A percentile compares a stretch with the other conserved stretches of the same genome.
These are phyloP conservation scores for Morinoia aosen DNA, from an alignment of 2,888 invertebrate genomes.

Conservation along the genomic window DNA sequence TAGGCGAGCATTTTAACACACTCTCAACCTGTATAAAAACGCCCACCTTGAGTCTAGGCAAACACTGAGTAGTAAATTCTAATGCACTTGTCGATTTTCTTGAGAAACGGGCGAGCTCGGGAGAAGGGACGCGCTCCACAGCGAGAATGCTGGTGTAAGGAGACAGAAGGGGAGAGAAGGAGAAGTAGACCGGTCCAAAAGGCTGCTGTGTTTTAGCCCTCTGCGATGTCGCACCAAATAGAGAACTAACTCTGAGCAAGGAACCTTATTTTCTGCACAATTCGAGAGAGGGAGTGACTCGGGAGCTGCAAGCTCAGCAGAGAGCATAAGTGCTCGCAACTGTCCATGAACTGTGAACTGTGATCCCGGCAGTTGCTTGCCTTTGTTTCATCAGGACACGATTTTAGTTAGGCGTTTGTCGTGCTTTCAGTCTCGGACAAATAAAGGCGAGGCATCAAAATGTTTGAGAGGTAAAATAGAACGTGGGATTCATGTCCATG, in stretches of 20 bases:
- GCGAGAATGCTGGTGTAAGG: too few species aligned
- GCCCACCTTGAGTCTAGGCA: neutral
- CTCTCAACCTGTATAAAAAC: neutral
- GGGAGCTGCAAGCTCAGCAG: neutral
- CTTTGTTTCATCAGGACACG: neutral
- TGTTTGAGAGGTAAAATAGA: neutral
- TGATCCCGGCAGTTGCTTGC: neutral
- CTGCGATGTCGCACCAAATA: neutral
- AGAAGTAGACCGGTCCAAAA: neutral
- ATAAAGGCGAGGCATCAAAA: neutral
- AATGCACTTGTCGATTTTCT: conserved; percentile 12
- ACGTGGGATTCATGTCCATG: neutral
- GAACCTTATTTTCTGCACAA: neutral
- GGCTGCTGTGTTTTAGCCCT: neutral
- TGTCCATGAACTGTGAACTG: neutral
- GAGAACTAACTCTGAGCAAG: neutral
- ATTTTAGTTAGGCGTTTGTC: neutral
- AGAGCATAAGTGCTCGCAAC: neutral
- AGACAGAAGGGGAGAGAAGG: neutral
- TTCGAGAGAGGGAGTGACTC: neutral
- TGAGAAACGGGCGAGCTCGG: neutral
- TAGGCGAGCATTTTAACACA: neutral
- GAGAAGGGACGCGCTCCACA: neutral
- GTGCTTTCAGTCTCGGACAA: neutral
- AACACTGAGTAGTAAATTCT: neutral